phyloP scores from a whole-genome alignment of 2,797 vertebrate species.

The Psittacula derbiana region DNA sequence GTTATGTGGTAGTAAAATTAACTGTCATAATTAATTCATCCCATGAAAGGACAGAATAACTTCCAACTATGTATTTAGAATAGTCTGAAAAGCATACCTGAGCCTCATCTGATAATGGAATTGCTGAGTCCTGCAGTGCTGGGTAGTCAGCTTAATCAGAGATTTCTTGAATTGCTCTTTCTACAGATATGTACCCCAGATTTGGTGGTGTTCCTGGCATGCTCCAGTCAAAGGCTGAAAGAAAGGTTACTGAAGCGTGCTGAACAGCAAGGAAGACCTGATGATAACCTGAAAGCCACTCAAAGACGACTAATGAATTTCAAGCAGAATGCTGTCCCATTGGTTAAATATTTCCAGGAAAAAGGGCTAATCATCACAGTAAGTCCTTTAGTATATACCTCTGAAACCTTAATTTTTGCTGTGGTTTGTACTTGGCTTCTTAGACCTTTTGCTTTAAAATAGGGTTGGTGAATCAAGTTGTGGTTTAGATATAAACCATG shows the following conservation, averaged over 20 bases:
- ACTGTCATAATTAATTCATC: not conserved
- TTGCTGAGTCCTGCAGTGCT: not conserved
- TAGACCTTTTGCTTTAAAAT: not conserved
- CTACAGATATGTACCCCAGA: slow-evolving; percentile 94
- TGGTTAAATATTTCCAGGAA: slow-evolving; percentile 98
- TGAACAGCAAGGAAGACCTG: slow-evolving; percentile 94
- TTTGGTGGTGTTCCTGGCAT: slow-evolving; percentile 95
- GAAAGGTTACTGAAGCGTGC: slow-evolving; percentile 91
- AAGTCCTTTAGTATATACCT: slow-evolving; percentile 47
- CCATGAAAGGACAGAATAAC: not conserved
- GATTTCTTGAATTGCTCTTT: not conserved
- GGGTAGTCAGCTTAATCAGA: not conserved
- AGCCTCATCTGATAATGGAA: not conserved
- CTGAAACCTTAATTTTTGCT: not conserved
- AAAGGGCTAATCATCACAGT: slow-evolving; percentile 93
- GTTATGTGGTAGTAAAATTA: not conserved
- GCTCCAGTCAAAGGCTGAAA: slow-evolving; percentile 91
- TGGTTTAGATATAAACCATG: not conserved
- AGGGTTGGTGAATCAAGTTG: not conserved
- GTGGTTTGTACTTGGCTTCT: not conserved
- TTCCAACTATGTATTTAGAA: not conserved
- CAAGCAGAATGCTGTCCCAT: slow-evolving; percentile 91
- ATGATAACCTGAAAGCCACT: slow-evolving; percentile 96
- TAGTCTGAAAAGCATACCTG: not conserved
- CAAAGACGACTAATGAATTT: slow-evolving; percentile 94